Conservation (phyloP, 2,113 vertebrate genomes). For the Urocynchramus pylzowi region DNA sequence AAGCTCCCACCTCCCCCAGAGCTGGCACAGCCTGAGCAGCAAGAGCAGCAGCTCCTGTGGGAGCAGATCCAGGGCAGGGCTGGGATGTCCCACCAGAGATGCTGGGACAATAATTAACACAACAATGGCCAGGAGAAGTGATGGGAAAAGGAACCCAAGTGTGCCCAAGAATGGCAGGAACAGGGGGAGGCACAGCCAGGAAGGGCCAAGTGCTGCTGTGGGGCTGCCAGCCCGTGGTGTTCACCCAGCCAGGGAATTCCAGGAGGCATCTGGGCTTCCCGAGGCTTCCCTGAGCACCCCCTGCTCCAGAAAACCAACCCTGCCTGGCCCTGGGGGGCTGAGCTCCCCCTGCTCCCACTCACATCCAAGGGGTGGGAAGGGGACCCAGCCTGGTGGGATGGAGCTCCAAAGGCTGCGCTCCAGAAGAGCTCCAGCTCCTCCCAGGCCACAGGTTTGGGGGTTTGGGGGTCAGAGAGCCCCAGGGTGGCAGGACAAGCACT, state of each 20-base stretch:
- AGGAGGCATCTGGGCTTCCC: neutral
- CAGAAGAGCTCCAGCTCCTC: neutral
- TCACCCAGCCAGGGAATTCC: neutral
- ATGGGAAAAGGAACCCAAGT: neutral
- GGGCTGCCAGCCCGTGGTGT: neutral
- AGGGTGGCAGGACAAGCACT: neutral
- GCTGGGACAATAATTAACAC: too few species aligned
- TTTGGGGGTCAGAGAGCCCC: neutral
- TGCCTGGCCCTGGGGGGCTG: neutral
- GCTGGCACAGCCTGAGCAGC: neutral
- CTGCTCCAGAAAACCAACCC: neutral
- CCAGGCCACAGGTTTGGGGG: neutral
- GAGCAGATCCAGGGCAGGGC: neutral
- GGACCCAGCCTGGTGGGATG: neutral
- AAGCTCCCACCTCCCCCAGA: neutral
- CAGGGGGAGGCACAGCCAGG: neutral
- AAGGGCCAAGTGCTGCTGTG: neutral
- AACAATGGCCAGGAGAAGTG: neutral
- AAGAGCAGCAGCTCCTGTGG: neutral
- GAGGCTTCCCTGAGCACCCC: neutral
- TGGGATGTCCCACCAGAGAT: too few species aligned
- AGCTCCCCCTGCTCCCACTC: neutral
- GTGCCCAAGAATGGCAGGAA: neutral
- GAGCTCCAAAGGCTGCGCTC: neutral
- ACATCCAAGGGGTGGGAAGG: rapidly evolving